These are phyloP conservation scores for Calameuta filiformis DNA, from an alignment of 2,888 invertebrate species.

Conservation along the genomic window DNA sequence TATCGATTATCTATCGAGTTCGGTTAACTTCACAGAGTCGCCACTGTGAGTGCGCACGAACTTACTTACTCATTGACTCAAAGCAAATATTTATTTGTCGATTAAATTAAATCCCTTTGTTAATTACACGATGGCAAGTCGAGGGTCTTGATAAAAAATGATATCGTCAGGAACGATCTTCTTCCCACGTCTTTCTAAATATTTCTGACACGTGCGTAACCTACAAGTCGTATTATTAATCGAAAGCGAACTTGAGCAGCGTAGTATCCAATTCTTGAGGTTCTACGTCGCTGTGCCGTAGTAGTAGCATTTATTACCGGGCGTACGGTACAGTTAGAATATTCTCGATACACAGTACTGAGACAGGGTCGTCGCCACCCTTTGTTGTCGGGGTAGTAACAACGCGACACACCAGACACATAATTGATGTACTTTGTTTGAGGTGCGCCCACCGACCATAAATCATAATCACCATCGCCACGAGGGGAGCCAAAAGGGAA, in stretches of 20 bases:
- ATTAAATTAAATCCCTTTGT: background rate
- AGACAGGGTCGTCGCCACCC: background rate
- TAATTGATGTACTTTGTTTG: constrained; percentile 35
- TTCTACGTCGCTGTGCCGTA: background rate
- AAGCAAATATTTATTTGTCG: background rate
- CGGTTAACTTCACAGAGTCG: background rate
- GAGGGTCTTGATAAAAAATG: background rate
- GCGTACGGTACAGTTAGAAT: background rate
- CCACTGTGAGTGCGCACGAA: background rate
- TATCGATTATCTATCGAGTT: background rate
- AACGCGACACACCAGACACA: constrained; percentile 23
- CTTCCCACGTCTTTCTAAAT: background rate
- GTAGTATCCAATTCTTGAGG: background rate
- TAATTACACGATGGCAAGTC: background rate
- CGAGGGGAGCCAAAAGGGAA: constrained; percentile 12
- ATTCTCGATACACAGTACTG: background rate
- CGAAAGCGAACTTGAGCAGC: background rate
- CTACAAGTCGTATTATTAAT: background rate
- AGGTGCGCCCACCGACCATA: constrained; percentile 26
- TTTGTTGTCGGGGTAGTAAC: constrained; percentile 4
- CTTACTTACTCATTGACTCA: background rate
- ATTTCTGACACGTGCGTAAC: background rate
- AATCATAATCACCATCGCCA: constrained; percentile 30
- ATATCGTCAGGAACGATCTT: background rate
- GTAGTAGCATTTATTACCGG: background rate